Evolutionary conservation across 2,888 invertebrate species (phyloP).

Genomic region (Trichogramma dendrolimi): DNA sequence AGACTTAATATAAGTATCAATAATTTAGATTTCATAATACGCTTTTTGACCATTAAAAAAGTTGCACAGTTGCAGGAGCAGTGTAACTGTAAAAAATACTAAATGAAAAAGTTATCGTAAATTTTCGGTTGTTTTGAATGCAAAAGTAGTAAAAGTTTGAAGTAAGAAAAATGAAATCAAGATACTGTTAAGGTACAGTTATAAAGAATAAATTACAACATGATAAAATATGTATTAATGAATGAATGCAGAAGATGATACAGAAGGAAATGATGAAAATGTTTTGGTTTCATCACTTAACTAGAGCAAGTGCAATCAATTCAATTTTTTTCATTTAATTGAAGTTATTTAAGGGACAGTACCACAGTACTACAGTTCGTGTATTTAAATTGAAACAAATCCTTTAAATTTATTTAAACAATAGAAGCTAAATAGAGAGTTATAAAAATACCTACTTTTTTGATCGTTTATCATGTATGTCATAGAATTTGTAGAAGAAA

Average conservation of each 20-base stretch:
- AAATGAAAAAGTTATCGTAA: no score
- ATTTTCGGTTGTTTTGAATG: no score
- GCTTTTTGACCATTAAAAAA: no score
- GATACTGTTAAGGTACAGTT: neutral
- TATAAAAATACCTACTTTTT: neutral
- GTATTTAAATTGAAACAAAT: neutral
- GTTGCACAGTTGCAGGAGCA: no score
- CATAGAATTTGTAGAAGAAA: no score
- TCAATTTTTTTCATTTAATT: no score
- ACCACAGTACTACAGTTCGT: slow-evolving; percentile 31
- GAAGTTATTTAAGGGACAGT: slow-evolving; percentile 26
- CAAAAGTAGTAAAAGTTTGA: neutral
- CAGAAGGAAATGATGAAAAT: neutral
- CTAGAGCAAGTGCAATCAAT: slow-evolving; percentile 33
- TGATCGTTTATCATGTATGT: no score
- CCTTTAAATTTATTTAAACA: no score
- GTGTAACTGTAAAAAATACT: no score
- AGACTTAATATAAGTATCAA: no score
- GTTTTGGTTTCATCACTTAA: slow-evolving; percentile 34
- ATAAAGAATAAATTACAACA: slow-evolving; percentile 2
- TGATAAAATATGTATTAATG: neutral
- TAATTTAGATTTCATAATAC: no score
- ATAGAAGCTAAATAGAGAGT: neutral
- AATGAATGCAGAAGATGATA: neutral
- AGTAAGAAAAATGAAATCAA: neutral